phyloP scores from a whole-genome alignment of 2,113 vertebrate genomes.

The Xiphophorus maculatus region DNA sequence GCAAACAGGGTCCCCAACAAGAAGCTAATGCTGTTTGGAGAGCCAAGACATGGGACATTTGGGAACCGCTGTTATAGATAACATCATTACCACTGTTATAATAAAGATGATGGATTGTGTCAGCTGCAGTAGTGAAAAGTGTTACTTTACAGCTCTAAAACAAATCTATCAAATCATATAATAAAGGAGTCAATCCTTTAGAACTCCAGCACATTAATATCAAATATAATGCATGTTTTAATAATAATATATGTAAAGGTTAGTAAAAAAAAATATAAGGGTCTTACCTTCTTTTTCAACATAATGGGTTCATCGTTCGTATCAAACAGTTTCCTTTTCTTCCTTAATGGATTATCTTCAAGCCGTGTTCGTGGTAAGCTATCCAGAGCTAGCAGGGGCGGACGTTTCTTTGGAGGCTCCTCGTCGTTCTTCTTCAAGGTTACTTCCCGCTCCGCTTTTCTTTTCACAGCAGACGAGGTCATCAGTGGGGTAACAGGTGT shows the following conservation, averaged over 20 bases:
- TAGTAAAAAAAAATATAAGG: not conserved
- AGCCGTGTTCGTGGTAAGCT: slow-evolving; percentile 81
- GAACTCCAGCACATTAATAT: too few species aligned
- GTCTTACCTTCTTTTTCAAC: slow-evolving; percentile 87
- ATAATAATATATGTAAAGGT: not conserved
- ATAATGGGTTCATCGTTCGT: slow-evolving; percentile 86
- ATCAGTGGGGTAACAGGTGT: slow-evolving; percentile 56
- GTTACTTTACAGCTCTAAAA: too few species aligned
- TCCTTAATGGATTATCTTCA: slow-evolving; percentile 88
- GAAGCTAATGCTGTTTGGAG: too few species aligned
- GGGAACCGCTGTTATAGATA: too few species aligned
- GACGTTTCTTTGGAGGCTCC: slow-evolving; percentile 86
- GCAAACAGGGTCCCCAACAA: too few species aligned
- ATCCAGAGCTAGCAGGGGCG: slow-evolving; percentile 75
- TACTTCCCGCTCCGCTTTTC: slow-evolving; percentile 89
- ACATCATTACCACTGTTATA: too few species aligned
- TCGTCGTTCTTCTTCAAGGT: slow-evolving; percentile 83
- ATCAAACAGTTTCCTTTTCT: slow-evolving; percentile 91
- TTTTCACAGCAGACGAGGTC: slow-evolving; percentile 70
- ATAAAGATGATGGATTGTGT: too few species aligned
- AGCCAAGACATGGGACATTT: too few species aligned
- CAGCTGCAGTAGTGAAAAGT: too few species aligned
- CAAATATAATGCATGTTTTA: too few species aligned
- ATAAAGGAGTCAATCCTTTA: too few species aligned
- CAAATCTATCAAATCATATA: too few species aligned